These are phyloP conservation scores for Aphelenchoides fujianensis DNA, from an alignment of 1,140 invertebrate species.

Conservation along the genomic window DNA sequence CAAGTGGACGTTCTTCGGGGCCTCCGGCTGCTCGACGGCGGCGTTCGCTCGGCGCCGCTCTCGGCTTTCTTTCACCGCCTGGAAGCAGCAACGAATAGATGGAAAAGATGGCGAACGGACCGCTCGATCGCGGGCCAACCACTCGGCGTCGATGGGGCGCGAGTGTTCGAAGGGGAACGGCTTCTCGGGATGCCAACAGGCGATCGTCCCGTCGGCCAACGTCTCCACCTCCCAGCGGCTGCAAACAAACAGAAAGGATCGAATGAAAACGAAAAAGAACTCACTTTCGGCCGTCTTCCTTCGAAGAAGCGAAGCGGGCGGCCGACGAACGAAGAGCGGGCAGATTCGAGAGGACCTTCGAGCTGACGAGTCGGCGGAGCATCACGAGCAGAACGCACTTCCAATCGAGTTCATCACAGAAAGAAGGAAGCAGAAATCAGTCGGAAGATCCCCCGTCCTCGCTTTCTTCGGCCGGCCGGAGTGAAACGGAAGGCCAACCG, in stretches of 20 bases:
- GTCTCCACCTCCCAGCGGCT: slow-evolving; percentile 34
- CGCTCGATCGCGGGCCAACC: slow-evolving; percentile 23
- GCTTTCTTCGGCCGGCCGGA: too few species aligned
- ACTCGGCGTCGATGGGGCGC: slow-evolving; percentile 67
- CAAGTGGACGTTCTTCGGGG: slow-evolving; percentile 24
- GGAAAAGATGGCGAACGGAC: slow-evolving; percentile 19
- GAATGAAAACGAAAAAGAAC: too few species aligned
- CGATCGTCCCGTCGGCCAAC: slow-evolving; percentile 66
- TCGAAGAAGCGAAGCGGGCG: background rate
- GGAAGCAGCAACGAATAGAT: background rate
- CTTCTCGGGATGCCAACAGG: slow-evolving; percentile 80
- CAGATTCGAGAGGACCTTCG: background rate
- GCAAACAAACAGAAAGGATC: background rate
- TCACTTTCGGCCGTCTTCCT: background rate
- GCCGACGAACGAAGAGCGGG: background rate
- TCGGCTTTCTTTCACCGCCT: background rate
- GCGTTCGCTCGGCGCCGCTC: background rate
- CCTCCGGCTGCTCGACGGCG: slow-evolving; percentile 10
- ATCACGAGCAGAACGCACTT: background rate
- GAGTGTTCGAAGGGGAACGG: slow-evolving; percentile 80
- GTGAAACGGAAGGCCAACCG: too few species aligned
- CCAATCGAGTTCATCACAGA: background rate
- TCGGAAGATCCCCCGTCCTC: too few species aligned
- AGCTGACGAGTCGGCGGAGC: background rate
- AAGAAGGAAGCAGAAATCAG: too few species aligned